Evolutionary conservation across 2,113 vertebrate species (phyloP), one percentile per base, ranked within the genome.

Genomic region (Vidua chalybeata): DNA sequence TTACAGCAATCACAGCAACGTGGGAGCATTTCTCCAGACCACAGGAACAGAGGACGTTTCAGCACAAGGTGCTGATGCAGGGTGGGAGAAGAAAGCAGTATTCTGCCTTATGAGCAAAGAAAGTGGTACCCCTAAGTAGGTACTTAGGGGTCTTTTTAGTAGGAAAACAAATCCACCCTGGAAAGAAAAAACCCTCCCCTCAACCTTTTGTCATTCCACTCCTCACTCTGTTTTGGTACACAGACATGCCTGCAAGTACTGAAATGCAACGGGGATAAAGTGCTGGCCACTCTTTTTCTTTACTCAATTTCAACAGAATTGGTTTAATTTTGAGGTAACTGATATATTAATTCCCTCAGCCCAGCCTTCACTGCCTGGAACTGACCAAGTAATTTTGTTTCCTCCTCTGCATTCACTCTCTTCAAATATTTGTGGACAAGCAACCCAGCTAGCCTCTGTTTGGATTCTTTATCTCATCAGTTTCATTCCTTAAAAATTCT

Each of bases 341-440:
- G 23, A 20, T 31, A 11, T 3, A 54, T 20, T 7, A 61, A 30
- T 56, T 56, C 10, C 41, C 15, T 41, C 52, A 48, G 45, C 64
- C 18, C 52, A 87, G 21, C 48, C 33, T 67, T 71, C 61, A 63
- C 52, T 75, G 46, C 16, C 58, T n/a, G 30, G 55, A 64, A 35
- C n/a, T 2, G 6, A 58, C 13, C 30, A 35, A 84, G 27, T 54
- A 0, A 69, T 89, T 84, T 91, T 1, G 1, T 55, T 94, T 90
- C 78, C 75, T 82, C 66, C 75, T 56, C 68, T 64, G 22, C 63
- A 54, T 88, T 87, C 17, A 55, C 0, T 3, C 54, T 90, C 62
- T 64, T 79, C 85, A 95, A 96, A 93, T 96, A 96, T 96, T 97
- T 96, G 82, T 67, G 80, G 85, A 76, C 75, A 69, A 79, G 59